Percentiles rank a stretch among this genome's conserved stretches.
These are phyloP conservation scores for Drosophila greeni DNA, from an alignment of 2,888 invertebrate genomes.

Conservation along the genomic window DNA sequence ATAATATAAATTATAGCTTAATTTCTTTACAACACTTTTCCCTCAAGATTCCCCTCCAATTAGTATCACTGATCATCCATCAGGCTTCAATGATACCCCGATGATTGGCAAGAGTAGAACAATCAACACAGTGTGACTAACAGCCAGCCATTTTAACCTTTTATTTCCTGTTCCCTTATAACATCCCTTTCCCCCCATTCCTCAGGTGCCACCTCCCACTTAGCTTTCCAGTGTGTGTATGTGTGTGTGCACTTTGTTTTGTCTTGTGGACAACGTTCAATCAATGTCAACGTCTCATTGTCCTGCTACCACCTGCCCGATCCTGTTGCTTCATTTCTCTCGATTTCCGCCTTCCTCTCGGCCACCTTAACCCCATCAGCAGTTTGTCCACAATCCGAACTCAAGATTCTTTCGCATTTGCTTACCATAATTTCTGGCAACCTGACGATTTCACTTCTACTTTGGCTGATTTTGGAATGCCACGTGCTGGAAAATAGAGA, in stretches of 20 bases:
- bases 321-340: conserved; percentile 32
- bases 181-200: not conserved
- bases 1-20: not conserved
- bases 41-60: not conserved
- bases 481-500: not conserved
- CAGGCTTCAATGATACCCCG: conserved; percentile 25
- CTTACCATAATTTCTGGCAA: conserved; percentile 60
- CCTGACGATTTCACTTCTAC: conserved; percentile 11
- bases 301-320: conserved; percentile 48
- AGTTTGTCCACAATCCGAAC: not conserved
- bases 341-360: conserved; percentile 15
- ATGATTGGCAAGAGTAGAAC: conserved; percentile 50
- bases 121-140: conserved; percentile 60
- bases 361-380: conserved; percentile 9
- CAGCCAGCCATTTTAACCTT: conserved; percentile 42
- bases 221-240: not conserved
- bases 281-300: conserved; percentile 66
- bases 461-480: conserved; percentile 14
- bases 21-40: not conserved
- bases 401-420: conserved; percentile 51
- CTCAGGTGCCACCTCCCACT: conserved; percentile 12
- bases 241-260: conserved; percentile 45
- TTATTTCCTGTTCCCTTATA: conserved; percentile 28
- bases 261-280: conserved; percentile 68
- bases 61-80: not conserved